phyloP scores from a whole-genome alignment of 35 echinoderm and acorn worm genomes.

The Lytechinus variegatus region DNA sequence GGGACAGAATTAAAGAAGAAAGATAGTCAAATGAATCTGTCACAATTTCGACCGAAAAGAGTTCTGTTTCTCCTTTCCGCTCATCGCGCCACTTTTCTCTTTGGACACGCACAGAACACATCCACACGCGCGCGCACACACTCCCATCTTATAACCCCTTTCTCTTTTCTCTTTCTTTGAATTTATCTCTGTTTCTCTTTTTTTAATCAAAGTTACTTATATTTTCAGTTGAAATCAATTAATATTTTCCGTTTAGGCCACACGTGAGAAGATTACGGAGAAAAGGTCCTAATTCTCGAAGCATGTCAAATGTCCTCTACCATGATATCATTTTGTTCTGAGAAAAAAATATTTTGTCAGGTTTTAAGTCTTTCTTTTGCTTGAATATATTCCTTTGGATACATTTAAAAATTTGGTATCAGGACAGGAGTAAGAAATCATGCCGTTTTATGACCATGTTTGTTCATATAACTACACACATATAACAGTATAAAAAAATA shows the following conservation, averaged over 20 bases:
- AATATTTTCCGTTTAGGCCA: neutral
- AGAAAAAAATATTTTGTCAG: too few species aligned
- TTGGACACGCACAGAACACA: too few species aligned
- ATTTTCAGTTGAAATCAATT: neutral
- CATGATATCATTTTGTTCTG: too few species aligned
- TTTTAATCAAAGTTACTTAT: neutral
- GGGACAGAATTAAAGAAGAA: neutral
- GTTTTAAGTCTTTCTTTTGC: too few species aligned
- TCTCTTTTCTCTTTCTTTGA: neutral
- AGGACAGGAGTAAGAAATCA: too few species aligned
- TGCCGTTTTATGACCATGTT: too few species aligned
- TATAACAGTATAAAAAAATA: too few species aligned
- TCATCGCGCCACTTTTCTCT: too few species aligned
- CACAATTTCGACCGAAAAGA: conserved; percentile 21
- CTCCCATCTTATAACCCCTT: neutral
- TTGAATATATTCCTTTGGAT: too few species aligned
- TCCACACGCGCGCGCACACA: too few species aligned
- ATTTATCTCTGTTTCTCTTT: neutral
- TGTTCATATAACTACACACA: too few species aligned
- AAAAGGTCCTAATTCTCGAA: neutral
- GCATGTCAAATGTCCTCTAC: neutral
- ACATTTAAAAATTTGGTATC: too few species aligned
- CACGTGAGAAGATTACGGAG: neutral
- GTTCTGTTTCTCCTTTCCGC: neutral
- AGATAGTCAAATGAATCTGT: conserved; percentile 2